Percentiles rank a stretch among this genome's conserved stretches.
These are phyloP conservation scores for Coranthus polyacanthus DNA, from an alignment of 2,797 vertebrate species.

Conservation along the genomic window DNA sequence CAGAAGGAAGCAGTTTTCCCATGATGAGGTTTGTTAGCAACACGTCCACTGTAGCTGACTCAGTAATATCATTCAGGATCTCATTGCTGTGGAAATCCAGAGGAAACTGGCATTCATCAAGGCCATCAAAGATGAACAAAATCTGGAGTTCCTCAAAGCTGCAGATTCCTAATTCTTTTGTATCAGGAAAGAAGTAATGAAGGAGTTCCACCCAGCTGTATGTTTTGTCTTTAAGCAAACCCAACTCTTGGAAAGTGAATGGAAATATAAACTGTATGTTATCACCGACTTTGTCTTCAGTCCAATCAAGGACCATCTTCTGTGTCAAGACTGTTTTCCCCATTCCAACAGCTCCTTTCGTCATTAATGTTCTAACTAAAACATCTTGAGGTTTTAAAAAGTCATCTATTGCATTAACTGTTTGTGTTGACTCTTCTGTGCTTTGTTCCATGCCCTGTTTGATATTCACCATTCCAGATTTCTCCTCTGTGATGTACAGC, in stretches of 20 bases:
- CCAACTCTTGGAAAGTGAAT: conserved; percentile 44
- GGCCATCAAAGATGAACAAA: conserved; percentile 29
- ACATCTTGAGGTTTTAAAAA: conserved; percentile 11
- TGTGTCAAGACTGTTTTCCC: conserved; percentile 24
- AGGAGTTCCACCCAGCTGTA: conserved; percentile 45
- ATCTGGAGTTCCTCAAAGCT: conserved; percentile 23
- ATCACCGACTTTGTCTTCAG: conserved; percentile 1
- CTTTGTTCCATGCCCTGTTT: conserved; percentile 1
- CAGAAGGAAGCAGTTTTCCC: conserved; percentile 41
- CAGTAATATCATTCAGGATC: conserved; percentile 27
- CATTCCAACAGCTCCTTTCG: conserved; percentile 11
- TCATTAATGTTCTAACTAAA: conserved; percentile 11
- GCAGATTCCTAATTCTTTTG: conserved; percentile 14
- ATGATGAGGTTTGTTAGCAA: conserved; percentile 59
- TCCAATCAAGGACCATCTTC: conserved; percentile 19
- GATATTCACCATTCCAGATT: neutral
- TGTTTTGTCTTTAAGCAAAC: conserved; percentile 29
- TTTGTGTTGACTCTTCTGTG: neutral
- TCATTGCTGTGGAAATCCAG: conserved; percentile 26
- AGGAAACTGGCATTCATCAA: conserved; percentile 16
- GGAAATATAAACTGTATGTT: conserved; percentile 24
- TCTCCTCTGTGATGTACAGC: conserved; percentile 22
- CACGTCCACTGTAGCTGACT: conserved; percentile 23
- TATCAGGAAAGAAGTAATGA: conserved; percentile 38
- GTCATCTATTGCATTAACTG: neutral